A percentile compares a stretch with the other conserved stretches of the same genome.
Evolutionary conservation across 2,113 vertebrate genomes (phyloP).

Genomic region (Nibea coibor): DNA sequence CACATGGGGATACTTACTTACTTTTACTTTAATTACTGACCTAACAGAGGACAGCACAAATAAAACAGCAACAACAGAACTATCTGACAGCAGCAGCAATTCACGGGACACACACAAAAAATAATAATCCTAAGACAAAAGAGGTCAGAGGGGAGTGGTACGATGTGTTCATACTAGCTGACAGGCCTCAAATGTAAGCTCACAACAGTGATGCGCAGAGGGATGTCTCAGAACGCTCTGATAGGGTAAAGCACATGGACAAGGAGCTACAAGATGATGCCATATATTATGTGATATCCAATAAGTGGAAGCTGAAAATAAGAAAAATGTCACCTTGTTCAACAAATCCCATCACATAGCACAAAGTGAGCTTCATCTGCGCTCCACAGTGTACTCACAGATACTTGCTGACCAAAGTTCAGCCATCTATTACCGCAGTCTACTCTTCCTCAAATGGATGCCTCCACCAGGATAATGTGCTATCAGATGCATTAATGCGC

Average conservation of each 20-base stretch:
- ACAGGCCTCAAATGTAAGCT: conserved; percentile 26
- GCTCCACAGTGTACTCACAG: not conserved
- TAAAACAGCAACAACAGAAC: not conserved
- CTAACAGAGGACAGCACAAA: conserved; percentile 7
- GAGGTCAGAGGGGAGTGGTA: conserved; percentile 27
- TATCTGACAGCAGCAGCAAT: conserved; percentile 25
- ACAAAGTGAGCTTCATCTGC: conserved; percentile 23
- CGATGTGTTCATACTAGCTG: conserved; percentile 19
- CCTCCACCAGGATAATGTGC: conserved; percentile 42
- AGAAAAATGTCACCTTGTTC: conserved; percentile 16
- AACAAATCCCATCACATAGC: not conserved
- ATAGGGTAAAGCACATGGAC: not conserved
- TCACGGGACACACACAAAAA: conserved; percentile 12
- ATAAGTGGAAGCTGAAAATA: not conserved
- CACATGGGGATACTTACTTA: conserved; percentile 13
- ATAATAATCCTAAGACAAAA: conserved; percentile 1
- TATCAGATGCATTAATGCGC: conserved; percentile 41
- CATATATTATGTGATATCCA: not conserved
- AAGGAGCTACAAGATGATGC: not conserved
- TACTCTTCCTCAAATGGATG: conserved; percentile 16
- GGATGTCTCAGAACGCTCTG: not conserved
- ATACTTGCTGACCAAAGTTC: conserved; percentile 23
- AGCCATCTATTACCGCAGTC: conserved; percentile 14
- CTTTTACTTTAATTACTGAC: too few species aligned
- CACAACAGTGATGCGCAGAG: conserved; percentile 2